Conservation (phyloP, 2,797 vertebrate genomes). For the Aselliscus stoliczkanus region DNA sequence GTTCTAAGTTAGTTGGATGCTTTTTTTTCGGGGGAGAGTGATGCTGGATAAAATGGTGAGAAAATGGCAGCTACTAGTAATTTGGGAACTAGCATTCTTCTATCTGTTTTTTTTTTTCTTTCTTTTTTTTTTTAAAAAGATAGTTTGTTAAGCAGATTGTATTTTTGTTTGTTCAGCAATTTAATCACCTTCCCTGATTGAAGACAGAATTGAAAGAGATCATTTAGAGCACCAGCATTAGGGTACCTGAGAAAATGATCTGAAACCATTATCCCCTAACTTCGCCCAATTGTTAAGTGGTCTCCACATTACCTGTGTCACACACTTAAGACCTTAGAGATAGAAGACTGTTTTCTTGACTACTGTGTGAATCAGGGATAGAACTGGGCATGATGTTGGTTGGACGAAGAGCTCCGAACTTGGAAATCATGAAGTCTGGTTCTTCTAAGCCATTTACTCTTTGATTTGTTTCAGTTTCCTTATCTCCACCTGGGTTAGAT, state of each 20-base stretch:
- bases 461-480: background rate
- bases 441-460: conserved; percentile 19
- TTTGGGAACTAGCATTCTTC: background rate
- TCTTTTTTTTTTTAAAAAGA: too few relatives aligned
- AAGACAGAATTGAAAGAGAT: background rate
- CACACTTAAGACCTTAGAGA: background rate
- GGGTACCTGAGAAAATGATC: background rate
- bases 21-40: background rate
- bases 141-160: background rate
- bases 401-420: conserved; percentile 1
- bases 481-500: background rate
- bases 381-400: background rate
- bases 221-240: background rate
- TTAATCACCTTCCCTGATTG: background rate
- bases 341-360: background rate
- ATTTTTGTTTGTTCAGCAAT: conserved; percentile 17
- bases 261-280: background rate
- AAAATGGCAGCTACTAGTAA: background rate
- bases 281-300: background rate
- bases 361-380: background rate
- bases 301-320: background rate
- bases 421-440: background rate
- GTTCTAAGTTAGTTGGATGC: background rate
- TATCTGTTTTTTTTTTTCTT: background rate
- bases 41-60: background rate